A percentile compares a stretch with the other conserved stretches of the same genome.
Conservation (phyloP, 2,113 vertebrate species). For the Halcyon senegalensis region DNA sequence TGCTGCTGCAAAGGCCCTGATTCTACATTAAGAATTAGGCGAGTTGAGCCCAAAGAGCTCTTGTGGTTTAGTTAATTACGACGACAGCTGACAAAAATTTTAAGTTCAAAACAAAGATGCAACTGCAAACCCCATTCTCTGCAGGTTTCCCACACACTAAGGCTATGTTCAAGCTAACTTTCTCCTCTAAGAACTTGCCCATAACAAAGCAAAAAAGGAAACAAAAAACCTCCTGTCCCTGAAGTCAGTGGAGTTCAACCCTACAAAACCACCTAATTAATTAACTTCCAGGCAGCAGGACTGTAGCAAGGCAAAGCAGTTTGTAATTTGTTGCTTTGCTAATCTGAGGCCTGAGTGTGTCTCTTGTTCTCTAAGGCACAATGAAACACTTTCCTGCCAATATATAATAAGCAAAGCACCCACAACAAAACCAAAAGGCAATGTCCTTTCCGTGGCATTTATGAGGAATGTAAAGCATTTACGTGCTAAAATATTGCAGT, state of each 20-base stretch:
- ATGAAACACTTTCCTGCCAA: background rate
- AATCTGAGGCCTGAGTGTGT: background rate
- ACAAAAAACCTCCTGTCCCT: background rate
- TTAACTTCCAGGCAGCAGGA: background rate
- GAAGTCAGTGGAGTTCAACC: background rate
- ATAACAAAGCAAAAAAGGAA: background rate
- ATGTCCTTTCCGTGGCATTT: background rate
- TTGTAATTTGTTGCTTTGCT: background rate
- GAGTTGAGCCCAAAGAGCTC: background rate
- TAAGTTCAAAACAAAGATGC: background rate
- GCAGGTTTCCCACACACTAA: background rate
- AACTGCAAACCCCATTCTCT: background rate
- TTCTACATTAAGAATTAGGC: background rate
- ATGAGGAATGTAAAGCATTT: background rate
- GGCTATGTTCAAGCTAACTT: background rate
- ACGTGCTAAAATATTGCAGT: background rate
- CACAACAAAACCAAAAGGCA: background rate
- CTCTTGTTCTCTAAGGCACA: background rate
- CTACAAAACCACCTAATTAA: constrained; percentile 34
- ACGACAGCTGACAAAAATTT: background rate
- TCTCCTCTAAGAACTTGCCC: background rate
- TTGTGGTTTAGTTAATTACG: background rate
- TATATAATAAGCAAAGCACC: background rate
- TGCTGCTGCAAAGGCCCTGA: background rate
- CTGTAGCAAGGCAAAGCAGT: background rate